phyloP scores from a whole-genome alignment of 2,113 vertebrate species.

The Daphoenositta chrysoptera region DNA sequence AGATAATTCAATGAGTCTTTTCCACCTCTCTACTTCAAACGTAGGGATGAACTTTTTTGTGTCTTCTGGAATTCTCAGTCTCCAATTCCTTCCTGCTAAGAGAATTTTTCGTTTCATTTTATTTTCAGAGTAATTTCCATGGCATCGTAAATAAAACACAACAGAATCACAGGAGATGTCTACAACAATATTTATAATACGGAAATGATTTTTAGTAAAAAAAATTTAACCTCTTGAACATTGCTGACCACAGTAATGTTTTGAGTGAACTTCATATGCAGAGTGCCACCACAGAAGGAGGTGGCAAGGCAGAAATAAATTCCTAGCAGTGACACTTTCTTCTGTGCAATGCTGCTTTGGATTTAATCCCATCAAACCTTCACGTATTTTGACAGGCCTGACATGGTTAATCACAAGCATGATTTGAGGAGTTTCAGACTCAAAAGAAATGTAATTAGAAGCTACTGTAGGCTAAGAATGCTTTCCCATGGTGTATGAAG shows the following conservation, averaged over 20 bases:
- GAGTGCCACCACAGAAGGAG: neutral
- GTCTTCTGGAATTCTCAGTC: neutral
- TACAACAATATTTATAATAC: neutral
- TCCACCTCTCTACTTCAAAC: neutral
- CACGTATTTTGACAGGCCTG: constrained; percentile 43
- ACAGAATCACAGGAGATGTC: neutral
- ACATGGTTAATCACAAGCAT: neutral
- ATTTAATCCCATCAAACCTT: constrained; percentile 13
- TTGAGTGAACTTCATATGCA: neutral
- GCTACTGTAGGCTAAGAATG: neutral
- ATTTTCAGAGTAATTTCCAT: neutral
- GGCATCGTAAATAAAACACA: neutral
- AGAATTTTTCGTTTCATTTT: neutral
- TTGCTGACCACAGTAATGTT: neutral
- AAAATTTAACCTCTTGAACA: fast-evolving
- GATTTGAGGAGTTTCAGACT: neutral
- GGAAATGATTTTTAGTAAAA: neutral
- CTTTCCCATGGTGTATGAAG: neutral
- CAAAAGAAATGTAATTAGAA: constrained; percentile 17
- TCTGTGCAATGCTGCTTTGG: neutral
- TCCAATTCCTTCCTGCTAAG: neutral
- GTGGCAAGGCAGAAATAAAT: neutral
- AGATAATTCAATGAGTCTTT: neutral
- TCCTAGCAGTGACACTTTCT: neutral
- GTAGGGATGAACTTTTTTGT: fast-evolving